Evolutionary conservation across 2,888 invertebrate genomes (phyloP).

Genomic region (Metallyticus violacea): DNA sequence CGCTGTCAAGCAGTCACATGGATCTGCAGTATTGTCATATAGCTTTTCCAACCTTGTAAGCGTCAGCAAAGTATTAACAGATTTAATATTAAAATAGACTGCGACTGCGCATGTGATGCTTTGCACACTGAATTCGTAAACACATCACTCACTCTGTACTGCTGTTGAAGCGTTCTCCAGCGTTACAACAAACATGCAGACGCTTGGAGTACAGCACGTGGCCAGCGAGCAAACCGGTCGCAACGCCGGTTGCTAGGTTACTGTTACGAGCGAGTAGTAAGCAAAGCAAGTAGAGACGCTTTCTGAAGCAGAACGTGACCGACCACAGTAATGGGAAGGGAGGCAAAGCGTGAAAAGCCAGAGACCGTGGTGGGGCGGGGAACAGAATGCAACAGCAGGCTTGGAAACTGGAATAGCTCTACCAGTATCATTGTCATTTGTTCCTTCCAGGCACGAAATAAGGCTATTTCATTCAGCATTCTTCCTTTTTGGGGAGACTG

Average conservation of each 20-base stretch:
- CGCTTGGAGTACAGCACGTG: background rate
- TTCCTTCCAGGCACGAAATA: no score
- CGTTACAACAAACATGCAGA: background rate
- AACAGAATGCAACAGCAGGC: background rate
- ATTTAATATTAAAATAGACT: no score
- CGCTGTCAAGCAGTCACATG: no score
- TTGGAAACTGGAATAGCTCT: no score
- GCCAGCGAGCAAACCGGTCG: background rate
- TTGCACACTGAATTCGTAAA: background rate
- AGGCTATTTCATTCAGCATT: background rate
- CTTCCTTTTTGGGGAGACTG: background rate
- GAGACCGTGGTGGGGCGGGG: background rate
- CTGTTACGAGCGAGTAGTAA: background rate
- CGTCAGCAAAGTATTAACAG: no score
- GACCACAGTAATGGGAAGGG: background rate
- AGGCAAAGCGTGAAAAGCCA: background rate
- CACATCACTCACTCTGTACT: background rate
- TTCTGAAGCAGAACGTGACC: constrained; percentile 1
- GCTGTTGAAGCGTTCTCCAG: background rate
- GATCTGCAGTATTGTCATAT: no score
- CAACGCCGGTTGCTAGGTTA: background rate
- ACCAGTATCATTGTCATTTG: no score
- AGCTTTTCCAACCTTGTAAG: no score
- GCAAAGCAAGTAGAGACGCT: background rate
- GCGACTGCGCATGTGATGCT: background rate